Conservation (phyloP, 2,797 vertebrate genomes). For the Erpetoichthys calabaricus region DNA sequence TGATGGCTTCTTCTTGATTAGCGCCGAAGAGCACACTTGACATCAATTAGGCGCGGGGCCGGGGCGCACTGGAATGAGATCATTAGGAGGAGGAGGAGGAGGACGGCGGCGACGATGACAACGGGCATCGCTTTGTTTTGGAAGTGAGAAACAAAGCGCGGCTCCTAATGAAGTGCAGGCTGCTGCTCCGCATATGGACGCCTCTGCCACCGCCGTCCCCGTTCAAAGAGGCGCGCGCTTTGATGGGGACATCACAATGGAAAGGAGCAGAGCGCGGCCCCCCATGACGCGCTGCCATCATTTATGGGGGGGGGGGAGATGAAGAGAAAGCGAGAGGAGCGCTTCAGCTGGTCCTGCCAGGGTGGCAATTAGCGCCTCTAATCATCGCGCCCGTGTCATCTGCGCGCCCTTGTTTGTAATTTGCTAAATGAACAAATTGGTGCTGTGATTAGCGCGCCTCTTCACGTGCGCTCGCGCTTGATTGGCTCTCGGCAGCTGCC, state of each 20-base stretch:
- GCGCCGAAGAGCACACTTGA: conserved; percentile 86
- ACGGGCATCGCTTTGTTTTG: conserved; percentile 33
- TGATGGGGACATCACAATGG: conserved; percentile 54
- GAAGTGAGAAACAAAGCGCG: conserved; percentile 19
- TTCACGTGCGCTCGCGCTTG: conserved; percentile 34
- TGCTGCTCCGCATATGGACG: conserved; percentile 57
- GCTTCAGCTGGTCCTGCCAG: conserved; percentile 50
- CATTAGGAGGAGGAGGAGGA: conserved; percentile 84
- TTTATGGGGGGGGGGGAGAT: background rate
- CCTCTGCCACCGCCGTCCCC: conserved; percentile 34
- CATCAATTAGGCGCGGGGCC: conserved; percentile 88
- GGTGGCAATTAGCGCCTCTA: conserved; percentile 82
- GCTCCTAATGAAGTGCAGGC: conserved; percentile 67
- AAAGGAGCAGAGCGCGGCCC: conserved; percentile 33
- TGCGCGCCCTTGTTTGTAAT: conserved; percentile 77
- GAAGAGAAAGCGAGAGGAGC: conserved; percentile 17
- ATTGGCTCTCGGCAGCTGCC: conserved; percentile 20
- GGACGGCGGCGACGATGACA: conserved; percentile 20
- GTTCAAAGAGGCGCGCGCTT: conserved; percentile 59
- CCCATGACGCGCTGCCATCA: too few relatives aligned
- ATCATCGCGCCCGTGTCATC: conserved; percentile 65
- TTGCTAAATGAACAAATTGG: conserved; percentile 88
- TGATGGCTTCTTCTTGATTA: conserved; percentile 58
- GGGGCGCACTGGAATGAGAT: conserved; percentile 73
- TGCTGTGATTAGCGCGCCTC: conserved; percentile 67